Base-by-base conservation (phyloP, 2,113 vertebrate genomes). In the Barnardius zonarius region DNA sequence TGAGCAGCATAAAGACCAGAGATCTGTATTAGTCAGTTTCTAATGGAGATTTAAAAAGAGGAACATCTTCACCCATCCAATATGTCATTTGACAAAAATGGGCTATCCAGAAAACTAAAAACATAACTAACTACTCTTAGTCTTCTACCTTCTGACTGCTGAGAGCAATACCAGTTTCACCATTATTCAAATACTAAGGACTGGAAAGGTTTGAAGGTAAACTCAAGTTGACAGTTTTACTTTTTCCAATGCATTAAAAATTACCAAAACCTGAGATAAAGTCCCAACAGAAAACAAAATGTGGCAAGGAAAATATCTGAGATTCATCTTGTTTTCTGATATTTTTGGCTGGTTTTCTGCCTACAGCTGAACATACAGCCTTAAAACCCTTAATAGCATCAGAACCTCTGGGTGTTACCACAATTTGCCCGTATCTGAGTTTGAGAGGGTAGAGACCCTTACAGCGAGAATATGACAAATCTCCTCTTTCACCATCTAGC, bases 101-200 rank as follows among this genome's bases (percentile, higher is more conserved):
- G 78, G 66, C 54, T 92, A 80, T 48, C 89, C 81, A 77, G 70
- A 85, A 92, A 93, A 91, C 37, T 77, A 93, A 96, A 80, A 95
- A 80, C 90, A 30, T 88, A 94, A 90, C 78, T 91, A 73, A 62
- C 19, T 74, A 30, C 63, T 82, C 28, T 87, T 83, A 46, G 19
- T 88, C 54, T 92, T 89, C 61, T 78, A 59, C 43, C 19, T 89
- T 64, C 82, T 83, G 49, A 80, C 37, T 83, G 18, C 54, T 67
- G 41, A 89, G n/a, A 92, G 17, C 39, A 90, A 30, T 39, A 54
- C 0, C 0, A 77, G 72, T 92, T 93, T 93, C 63, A 35, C 54
- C 35, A 7, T 70, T 96, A 95, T 89, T 94, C 93, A 96, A 83
- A 95, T 96, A 37, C 17, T 48, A 89, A 83, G 10, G 8, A 88